Conservation (phyloP, 1,140 invertebrate species). For the Whitmania pigra region DNA sequence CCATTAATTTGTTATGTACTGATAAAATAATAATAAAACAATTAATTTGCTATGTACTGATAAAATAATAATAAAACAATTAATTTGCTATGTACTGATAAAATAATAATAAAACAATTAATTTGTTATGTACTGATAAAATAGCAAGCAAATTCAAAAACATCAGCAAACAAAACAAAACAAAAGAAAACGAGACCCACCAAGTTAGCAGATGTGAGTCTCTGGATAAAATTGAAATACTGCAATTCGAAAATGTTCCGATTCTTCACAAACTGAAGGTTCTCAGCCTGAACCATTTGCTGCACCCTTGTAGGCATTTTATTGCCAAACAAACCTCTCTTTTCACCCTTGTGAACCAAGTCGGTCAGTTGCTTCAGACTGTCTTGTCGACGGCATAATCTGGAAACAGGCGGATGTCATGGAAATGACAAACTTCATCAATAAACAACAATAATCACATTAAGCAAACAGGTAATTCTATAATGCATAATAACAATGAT, state of each 20-base stretch:
- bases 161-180: neutral
- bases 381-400: constrained; percentile 28
- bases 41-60: neutral
- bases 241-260: constrained; percentile 37
- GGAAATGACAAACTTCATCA: neutral
- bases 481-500: neutral
- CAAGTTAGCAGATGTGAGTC: constrained; percentile 30
- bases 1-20: no score
- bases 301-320: constrained; percentile 46
- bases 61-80: no score
- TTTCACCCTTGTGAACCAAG: constrained; percentile 47
- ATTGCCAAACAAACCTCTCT: constrained; percentile 44
- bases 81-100: neutral
- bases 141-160: neutral
- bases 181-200: constrained; percentile 25
- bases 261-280: constrained; percentile 40
- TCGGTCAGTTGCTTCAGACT: constrained; percentile 47
- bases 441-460: neutral
- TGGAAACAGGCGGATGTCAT: neutral
- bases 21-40: neutral
- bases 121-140: neutral
- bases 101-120: no score
- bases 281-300: constrained; percentile 37
- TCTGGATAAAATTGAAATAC: constrained; percentile 38
- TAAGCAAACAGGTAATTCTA: no score